Percentiles rank a stretch among this genome's conserved stretches.
Conservation (phyloP, 2,888 invertebrate genomes). For the Tortricodes alternella region DNA sequence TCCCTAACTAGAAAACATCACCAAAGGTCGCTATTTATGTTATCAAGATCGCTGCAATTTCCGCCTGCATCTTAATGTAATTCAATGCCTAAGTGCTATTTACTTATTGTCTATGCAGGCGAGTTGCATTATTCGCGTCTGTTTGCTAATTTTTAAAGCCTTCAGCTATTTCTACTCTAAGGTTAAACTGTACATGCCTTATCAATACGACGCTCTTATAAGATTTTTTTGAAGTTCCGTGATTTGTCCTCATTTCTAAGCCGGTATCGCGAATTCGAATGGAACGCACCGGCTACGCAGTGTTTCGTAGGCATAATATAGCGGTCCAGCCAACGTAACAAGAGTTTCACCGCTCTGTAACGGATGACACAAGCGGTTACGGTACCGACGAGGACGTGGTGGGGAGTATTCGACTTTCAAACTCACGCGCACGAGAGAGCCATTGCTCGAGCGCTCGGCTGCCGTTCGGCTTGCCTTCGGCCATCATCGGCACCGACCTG, state of each 20-base stretch:
- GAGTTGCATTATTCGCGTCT: constrained; percentile 18
- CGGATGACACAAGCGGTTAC: constrained; percentile 80
- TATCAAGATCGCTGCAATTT: constrained; percentile 42
- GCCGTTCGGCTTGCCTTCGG: constrained; percentile 43
- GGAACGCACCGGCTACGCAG: constrained; percentile 29
- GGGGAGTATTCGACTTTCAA: constrained; percentile 60
- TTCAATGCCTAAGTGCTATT: constrained; percentile 45
- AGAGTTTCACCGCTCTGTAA: constrained; percentile 72
- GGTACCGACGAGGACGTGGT: constrained; percentile 53
- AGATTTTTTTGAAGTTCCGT: neutral
- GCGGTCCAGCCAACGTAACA: constrained; percentile 68
- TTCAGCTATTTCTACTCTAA: constrained; percentile 16
- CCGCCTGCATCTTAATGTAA: constrained; percentile 41
- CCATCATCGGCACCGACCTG: constrained; percentile 42
- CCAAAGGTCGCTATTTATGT: constrained; percentile 44
- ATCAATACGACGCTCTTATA: neutral
- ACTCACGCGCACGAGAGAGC: constrained; percentile 61
- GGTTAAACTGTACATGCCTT: constrained; percentile 4
- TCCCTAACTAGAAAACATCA: constrained; percentile 23
- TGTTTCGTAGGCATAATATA: constrained; percentile 54
- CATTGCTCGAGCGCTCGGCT: constrained; percentile 47
- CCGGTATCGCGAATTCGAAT: constrained; percentile 25
- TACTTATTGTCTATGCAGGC: constrained; percentile 40
- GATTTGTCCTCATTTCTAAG: constrained; percentile 17
- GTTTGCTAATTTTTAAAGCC: constrained; percentile 22